Evolutionary conservation across 2,113 vertebrate genomes (phyloP), one percentile per base, ranked within the genome.

Genomic region (Paracyprichromis sp.): DNA sequence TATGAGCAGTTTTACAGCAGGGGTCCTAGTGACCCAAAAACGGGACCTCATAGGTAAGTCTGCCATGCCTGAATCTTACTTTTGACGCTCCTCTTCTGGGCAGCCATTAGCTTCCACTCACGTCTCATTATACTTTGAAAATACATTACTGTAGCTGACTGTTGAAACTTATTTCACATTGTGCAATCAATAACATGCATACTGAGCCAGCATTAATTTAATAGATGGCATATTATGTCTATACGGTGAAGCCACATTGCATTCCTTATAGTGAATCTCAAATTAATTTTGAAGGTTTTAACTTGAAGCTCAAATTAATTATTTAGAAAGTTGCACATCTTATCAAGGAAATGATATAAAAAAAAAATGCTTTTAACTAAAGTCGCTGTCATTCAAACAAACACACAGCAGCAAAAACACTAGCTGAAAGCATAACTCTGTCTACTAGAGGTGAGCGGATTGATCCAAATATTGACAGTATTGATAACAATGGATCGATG

Each of bases 371-470:
- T 73, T 17, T 43, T 3, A 43, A 43, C n/a, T 9, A 71, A 71
- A 71, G 36, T 40, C 0, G 0, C 1, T 26, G 21, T 71, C 13
- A 45, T 45, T 73, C 38, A 71, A 43, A 71, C 8, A 43, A 71
- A 43, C 66, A 43, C 1, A 71, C 66, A 43, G 19, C 63, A 69
- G 34, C 31, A 34, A 63, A 63, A 16, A 34, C 0, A 4, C 16
- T 1, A 5, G 59, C 59, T 63, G 59, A 36, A 36, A 63, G 17
- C 59, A 31, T 19, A 0, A n/a, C 31, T 63, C 59, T 34, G 1
- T 61, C 29, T 36, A 36, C 31, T 36, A 36, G 17, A 63, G 1
- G 59, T 63, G 6, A 63, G 6, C 6, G 0, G 59, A 36, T 63
- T 34, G 16, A 63, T 34, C 9, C 59, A 63, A 12, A 63, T 36